Conservation (phyloP, 2,888 invertebrate genomes). For the Deroplatys truncata region DNA sequence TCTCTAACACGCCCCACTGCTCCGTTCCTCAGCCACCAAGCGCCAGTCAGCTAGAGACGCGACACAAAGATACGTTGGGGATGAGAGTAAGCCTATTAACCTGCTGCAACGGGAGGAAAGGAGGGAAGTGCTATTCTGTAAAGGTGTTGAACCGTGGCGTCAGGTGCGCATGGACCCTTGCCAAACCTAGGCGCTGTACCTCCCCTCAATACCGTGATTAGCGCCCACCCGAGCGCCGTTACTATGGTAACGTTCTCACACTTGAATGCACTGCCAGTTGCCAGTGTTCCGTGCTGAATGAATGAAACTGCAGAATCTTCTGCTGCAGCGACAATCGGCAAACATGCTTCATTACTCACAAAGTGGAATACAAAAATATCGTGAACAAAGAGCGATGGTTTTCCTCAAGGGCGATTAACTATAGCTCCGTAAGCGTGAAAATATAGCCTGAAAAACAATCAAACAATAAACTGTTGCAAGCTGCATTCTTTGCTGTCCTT, state of each 20-base stretch:
- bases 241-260: conserved; percentile 14
- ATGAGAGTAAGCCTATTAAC: conserved; percentile 6
- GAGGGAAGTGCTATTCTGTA: conserved; percentile 20
- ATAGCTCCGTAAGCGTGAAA: too few relatives aligned
- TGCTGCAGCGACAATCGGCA: neutral
- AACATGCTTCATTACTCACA: too few relatives aligned
- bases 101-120: neutral
- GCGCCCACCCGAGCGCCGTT: conserved; percentile 15
- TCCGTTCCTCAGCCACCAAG: too few relatives aligned
- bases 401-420: too few relatives aligned
- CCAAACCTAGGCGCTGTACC: conserved; percentile 14
- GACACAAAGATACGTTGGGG: neutral
- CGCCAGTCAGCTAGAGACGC: neutral
- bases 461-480: too few relatives aligned
- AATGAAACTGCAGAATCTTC: neutral
- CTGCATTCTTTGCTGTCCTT: too few relatives aligned
- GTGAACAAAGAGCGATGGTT: too few relatives aligned
- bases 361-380: too few relatives aligned
- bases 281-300: neutral
- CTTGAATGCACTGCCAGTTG: conserved; percentile 17
- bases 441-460: too few relatives aligned
- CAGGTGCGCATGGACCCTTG: conserved; percentile 21
- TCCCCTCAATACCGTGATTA: conserved; percentile 20
- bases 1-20: neutral
- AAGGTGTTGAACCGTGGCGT: conserved; percentile 27